phyloP scores from a whole-genome alignment of 2,888 invertebrate genomes.

The Saturnia pavonia region DNA sequence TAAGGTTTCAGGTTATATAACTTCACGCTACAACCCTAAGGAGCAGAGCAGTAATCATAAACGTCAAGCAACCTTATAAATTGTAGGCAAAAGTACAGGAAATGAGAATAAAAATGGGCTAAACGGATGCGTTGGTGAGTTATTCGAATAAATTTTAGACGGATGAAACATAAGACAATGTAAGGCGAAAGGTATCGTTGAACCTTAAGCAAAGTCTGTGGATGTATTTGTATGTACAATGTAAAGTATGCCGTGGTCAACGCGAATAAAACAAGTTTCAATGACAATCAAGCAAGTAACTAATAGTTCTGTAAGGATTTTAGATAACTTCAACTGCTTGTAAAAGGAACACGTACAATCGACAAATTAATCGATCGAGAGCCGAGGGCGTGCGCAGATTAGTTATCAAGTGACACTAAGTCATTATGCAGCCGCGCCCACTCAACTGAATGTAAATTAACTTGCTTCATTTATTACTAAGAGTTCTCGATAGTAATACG shows the following conservation, averaged over 20 bases:
- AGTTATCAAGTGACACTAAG: constrained; percentile 65
- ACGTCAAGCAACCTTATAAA: no score
- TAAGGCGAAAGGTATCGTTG: no score
- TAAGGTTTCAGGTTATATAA: no score
- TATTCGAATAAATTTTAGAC: no score
- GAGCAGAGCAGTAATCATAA: no score
- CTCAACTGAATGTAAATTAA: constrained; percentile 65
- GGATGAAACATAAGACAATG: no score
- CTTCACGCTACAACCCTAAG: no score
- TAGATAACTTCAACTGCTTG: constrained; percentile 15
- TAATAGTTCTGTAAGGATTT: constrained; percentile 13
- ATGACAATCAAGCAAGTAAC: background rate
- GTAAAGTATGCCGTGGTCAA: background rate
- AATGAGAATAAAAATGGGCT: no score
- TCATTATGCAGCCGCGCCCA: constrained; percentile 63
- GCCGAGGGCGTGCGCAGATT: constrained; percentile 59
- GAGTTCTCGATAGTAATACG: constrained; percentile 31
- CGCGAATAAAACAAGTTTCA: background rate
- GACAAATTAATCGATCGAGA: constrained; percentile 62
- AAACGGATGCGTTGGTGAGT: no score
- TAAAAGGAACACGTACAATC: constrained; percentile 28
- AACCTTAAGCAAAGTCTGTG: no score
- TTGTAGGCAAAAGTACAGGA: no score
- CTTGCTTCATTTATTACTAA: constrained; percentile 38
- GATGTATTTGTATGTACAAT: no score